Evolutionary conservation across 2,888 invertebrate genomes (phyloP), one percentile per base, ranked within the genome.

Genomic region (Diabrotica balteata): DNA sequence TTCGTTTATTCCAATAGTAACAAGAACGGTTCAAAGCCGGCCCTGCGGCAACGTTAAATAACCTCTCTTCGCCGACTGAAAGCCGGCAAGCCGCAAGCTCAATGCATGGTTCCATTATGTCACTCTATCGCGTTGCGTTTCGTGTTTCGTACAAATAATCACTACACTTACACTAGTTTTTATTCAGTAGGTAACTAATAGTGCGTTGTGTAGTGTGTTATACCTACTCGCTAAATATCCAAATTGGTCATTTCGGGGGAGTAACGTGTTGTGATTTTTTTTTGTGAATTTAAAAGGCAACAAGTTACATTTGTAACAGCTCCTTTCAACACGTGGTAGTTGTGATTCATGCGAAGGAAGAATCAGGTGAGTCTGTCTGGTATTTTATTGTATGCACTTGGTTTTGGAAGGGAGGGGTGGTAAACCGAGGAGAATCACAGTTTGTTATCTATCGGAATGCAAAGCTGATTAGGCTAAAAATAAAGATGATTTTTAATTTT

Each of bases 61-160:
- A 57, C 44, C 55, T 8, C 17, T 57, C 55, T 57, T 44, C 45
- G 43, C 32, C 32, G 44, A 17, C 55, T 55, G 55, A 50, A 67
- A 67, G 60, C 67, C 67, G 70, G 52, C 60, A 57, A 67, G 62
- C 63, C 63, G 58, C 65, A 63, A 70, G 67, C 70, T 57, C 59
- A 57, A 58, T 17, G 60, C 11, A 59, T 61, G 54, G 54, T 11
- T 58, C 55, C 59, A 60, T 57, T 43, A 11, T 44, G 55, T 57
- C 45, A 32, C 32, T 32, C 32, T 32, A 32, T 32, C 32, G 2
- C 32, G 32, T 32, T 32, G 32, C 32, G 32, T 32, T 17, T 17
- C 17, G 17, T 17, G 17, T 17, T 17, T 17, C 17, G 17, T 32
- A 32, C 32, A 32, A 32, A 32, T 32, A 32, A 32, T 32, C 32